Conservation (phyloP, 2,888 invertebrate species). For the Drosophila limbata region DNA sequence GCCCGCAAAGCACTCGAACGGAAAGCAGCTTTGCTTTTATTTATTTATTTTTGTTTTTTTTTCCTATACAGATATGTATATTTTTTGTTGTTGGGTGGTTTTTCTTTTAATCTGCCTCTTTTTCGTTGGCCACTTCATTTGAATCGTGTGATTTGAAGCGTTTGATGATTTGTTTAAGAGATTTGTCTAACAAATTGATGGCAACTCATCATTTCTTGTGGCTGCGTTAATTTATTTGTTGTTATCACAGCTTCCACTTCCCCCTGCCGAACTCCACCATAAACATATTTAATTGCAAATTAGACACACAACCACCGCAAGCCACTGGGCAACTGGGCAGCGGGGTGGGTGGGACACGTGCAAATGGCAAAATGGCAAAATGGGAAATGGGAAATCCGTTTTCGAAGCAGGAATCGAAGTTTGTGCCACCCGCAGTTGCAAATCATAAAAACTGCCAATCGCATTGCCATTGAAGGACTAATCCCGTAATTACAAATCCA, state of each 20-base stretch:
- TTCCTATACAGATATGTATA: background rate
- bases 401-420: conserved; percentile 8
- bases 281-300: conserved; percentile 70
- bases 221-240: conserved; percentile 30
- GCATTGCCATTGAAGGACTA: conserved; percentile 60
- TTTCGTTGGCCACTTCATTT: conserved; percentile 57
- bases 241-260: conserved; percentile 2
- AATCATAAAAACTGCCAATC: conserved; percentile 61
- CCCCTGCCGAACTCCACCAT: background rate
- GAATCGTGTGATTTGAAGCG: conserved; percentile 65
- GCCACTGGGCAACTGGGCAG: background rate
- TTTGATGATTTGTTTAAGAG: conserved; percentile 70
- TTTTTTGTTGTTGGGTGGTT: background rate
- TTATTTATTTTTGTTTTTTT: conserved; percentile 22
- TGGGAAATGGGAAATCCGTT: conserved; percentile 1
- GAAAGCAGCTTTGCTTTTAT: conserved; percentile 59
- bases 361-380: conserved; percentile 7
- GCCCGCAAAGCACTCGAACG: conserved; percentile 60
- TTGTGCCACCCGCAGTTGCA: conserved; percentile 35
- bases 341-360: conserved; percentile 40
- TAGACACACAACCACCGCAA: conserved; percentile 32
- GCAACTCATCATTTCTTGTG: conserved; percentile 32
- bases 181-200: conserved; percentile 66
- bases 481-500: conserved; percentile 77
- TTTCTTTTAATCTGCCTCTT: conserved; percentile 23